Evolutionary conservation across 2,797 vertebrate species (phyloP), one percentile per base, ranked within the genome.

Genomic region (Sebastes dallii): DNA sequence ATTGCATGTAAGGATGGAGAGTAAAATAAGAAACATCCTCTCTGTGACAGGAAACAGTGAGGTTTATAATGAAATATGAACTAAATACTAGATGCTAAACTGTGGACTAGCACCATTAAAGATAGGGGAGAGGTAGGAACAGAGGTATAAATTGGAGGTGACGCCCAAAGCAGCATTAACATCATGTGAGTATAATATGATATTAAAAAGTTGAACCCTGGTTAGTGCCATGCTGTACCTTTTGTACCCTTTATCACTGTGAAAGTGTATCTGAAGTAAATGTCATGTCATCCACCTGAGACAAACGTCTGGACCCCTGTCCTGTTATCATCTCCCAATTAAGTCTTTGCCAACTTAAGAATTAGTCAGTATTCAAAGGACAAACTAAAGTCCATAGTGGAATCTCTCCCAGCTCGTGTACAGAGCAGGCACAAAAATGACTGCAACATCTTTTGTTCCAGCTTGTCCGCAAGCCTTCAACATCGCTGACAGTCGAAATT

Each of bases 401-500:
- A 62, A 5, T 67, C 18, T 65, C 8, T 59, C 22, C 18, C 18
- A 12, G 52, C 9, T 9, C 0, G 3, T 34, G 34, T 29, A 8
- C 14, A 64, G 18, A 54, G 39, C 14, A n/a, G 30, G 50, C 56
- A 60, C 62, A 54, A 39, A 32, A 74, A 50, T 8, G 8, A 16
- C 24, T 39, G 16, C 9, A 13, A 30, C 11, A 14, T 78, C 18
- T 55, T 80, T 27, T 67, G 6, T 59, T 16, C 2, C 16, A 0
- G 10, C 58, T 8, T 8, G 6, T 73, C 66, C 74, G 13, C 24
- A 25, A 24, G 13, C 46, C 29, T 65, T n/a, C 16, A 39, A 24
- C n/a, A 8, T 10, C 5, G 14, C 80, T 56, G 58, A 82, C 72
- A 25, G 56, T 5, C 34, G 12, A 69, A 58, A 65, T 82, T 72